Evolutionary conservation across 64 coral and sea anemone genomes (phyloP).

Genomic region (Cladopsammia gracilis): DNA sequence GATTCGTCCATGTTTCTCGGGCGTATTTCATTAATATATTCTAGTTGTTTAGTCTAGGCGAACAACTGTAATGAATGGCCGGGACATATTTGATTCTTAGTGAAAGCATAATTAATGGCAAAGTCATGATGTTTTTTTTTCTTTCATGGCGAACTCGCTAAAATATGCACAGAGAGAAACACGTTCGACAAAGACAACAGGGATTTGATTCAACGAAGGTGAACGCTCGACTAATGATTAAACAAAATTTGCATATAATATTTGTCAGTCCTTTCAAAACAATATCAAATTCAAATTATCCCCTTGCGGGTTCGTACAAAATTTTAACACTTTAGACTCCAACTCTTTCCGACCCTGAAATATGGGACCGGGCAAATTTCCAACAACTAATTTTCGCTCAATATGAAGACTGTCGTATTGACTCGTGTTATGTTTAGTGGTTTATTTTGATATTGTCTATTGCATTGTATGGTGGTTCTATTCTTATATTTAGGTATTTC

Average conservation of each 20-base stretch:
- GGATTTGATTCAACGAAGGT: not conserved
- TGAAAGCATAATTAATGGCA: too few species aligned
- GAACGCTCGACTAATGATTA: not conserved
- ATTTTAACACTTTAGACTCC: too few species aligned
- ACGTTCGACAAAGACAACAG: constrained; percentile 10
- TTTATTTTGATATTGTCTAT: too few species aligned
- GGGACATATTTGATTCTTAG: too few species aligned
- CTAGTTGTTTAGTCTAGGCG: not conserved
- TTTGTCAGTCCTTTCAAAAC: not conserved
- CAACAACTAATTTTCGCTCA: too few species aligned
- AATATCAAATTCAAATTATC: not conserved
- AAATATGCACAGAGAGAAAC: constrained; percentile 11
- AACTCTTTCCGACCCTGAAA: too few species aligned
- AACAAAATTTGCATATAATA: constrained; percentile 29
- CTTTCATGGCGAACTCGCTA: not conserved
- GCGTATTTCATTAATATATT: not conserved
- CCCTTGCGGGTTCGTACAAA: not conserved
- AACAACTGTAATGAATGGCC: too few species aligned
- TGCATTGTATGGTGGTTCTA: too few species aligned
- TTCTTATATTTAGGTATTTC: too few species aligned
- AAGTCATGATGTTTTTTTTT: not conserved
- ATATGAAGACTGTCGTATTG: too few species aligned
- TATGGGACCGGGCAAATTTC: too few species aligned
- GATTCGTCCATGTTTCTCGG: not conserved
- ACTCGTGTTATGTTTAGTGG: too few species aligned